Percentiles rank a stretch among this genome's conserved stretches.
These are phyloP conservation scores for Cherax quadricarinatus DNA, from an alignment of 1,140 invertebrate species.

Conservation along the genomic window DNA sequence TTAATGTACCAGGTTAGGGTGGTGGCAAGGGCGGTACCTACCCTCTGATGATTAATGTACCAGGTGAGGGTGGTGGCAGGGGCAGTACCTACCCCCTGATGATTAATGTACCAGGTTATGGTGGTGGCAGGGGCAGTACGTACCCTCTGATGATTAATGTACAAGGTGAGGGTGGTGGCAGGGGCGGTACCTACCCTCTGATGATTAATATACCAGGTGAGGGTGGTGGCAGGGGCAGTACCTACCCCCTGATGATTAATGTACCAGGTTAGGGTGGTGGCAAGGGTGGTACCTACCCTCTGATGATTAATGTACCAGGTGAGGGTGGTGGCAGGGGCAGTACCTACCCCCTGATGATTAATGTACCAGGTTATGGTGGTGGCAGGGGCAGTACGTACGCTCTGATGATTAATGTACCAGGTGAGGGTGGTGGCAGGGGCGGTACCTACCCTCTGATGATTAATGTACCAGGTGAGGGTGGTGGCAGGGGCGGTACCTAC, in stretches of 20 bases:
- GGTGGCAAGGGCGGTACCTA: constrained; percentile 69
- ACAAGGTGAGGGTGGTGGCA: no score
- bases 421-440: constrained; percentile 74
- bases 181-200: no score
- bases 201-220: no score
- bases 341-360: constrained; percentile 63
- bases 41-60: background rate
- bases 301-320: constrained; percentile 32
- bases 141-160: no score
- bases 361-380: constrained; percentile 19
- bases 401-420: constrained; percentile 74
- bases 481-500: constrained; percentile 55
- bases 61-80: no score
- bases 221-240: no score
- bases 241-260: no score
- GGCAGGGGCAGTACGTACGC: constrained; percentile 44
- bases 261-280: background rate
- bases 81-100: no score
- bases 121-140: no score
- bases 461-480: background rate
- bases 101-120: no score
- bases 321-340: constrained; percentile 72
- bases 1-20: background rate
- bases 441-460: constrained; percentile 54
- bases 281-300: constrained; percentile 41